phyloP scores from a whole-genome alignment of 2,113 vertebrate species.

The Ctenomys sociabilis region DNA sequence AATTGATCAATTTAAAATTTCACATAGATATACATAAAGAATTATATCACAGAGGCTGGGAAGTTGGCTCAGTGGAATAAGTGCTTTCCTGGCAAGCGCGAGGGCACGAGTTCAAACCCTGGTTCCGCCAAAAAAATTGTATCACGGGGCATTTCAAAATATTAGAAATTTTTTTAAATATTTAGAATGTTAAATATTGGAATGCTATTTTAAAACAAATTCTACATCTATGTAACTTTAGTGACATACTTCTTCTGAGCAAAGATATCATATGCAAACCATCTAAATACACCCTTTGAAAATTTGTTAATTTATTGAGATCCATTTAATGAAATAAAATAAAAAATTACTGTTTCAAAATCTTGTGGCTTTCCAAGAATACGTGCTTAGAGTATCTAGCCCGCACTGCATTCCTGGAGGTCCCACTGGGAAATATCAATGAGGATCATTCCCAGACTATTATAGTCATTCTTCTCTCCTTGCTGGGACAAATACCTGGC shows the following conservation, averaged over 20 bases:
- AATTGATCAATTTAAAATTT: not conserved
- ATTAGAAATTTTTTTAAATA: too few relatives aligned
- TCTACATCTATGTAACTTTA: not conserved
- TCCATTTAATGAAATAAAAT: not conserved
- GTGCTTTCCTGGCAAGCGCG: too few relatives aligned
- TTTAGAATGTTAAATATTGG: too few relatives aligned
- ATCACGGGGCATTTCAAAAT: too few relatives aligned
- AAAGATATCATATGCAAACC: not conserved
- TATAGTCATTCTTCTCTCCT: too few relatives aligned
- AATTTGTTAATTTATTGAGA: not conserved
- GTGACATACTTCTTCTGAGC: not conserved
- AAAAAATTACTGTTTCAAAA: not conserved
- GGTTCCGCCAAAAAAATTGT: too few relatives aligned
- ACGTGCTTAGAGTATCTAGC: not conserved
- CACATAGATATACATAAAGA: not conserved
- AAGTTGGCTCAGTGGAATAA: too few relatives aligned
- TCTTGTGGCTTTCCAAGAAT: not conserved
- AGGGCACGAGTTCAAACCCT: too few relatives aligned
- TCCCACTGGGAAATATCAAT: not conserved
- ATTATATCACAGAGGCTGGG: not conserved
- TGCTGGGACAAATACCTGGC: too few relatives aligned
- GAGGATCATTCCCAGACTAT: not conserved
- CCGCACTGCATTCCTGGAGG: accelerated
- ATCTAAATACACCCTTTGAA: not conserved
- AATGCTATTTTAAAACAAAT: not conserved